Percentiles rank a stretch among this genome's conserved stretches.
Evolutionary conservation across 2,113 vertebrate genomes (phyloP).

Genomic region (Tapirus terrestris): DNA sequence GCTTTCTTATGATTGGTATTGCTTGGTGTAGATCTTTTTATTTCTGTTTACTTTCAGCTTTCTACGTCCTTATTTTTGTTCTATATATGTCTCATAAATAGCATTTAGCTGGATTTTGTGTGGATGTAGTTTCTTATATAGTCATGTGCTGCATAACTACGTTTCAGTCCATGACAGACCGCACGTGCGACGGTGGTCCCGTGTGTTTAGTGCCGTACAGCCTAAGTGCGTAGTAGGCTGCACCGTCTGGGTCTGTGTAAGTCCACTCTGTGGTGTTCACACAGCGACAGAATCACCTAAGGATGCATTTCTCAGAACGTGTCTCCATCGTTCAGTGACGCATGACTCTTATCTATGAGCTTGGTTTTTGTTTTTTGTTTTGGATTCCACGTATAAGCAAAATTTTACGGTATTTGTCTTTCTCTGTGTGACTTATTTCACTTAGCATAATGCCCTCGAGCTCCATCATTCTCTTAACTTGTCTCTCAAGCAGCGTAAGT

Average conservation of each 20-base stretch:
- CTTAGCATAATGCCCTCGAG: neutral
- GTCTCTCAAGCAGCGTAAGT: neutral
- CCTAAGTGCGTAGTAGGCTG: too few relatives aligned
- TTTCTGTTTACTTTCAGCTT: neutral
- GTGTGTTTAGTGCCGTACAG: neutral
- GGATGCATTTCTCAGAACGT: too few relatives aligned
- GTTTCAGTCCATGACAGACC: too few relatives aligned
- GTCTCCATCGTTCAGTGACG: too few relatives aligned
- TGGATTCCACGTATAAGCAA: neutral
- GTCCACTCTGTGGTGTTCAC: too few relatives aligned
- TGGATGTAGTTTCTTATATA: neutral
- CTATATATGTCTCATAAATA: neutral
- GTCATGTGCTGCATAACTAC: neutral
- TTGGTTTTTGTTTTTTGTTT: neutral
- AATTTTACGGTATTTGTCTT: neutral
- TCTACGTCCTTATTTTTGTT: neutral
- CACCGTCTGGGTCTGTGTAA: too few relatives aligned
- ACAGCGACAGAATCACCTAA: too few relatives aligned
- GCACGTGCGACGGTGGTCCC: too few relatives aligned
- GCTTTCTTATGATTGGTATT: neutral
- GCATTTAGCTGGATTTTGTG: neutral
- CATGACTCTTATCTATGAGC: neutral
- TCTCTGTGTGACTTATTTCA: too few relatives aligned
- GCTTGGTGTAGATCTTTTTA: neutral
- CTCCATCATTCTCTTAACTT: neutral